These are phyloP conservation scores for Triplophysa bombifrons DNA, from an alignment of 2,797 vertebrate species.

Conservation along the genomic window DNA sequence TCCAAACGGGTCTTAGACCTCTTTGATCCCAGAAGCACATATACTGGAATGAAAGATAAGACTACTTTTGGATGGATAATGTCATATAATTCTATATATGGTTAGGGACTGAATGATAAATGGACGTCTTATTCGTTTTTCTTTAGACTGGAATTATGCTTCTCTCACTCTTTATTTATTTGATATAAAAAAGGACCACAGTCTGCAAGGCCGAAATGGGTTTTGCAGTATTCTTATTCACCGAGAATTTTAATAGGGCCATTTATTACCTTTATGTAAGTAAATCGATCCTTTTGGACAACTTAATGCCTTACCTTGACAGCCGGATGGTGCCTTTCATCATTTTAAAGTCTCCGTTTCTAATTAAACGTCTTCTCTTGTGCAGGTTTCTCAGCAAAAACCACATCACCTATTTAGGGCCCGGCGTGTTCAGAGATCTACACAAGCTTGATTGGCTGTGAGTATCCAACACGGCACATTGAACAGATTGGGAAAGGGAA, in stretches of 20 bases:
- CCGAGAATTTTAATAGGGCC: neutral
- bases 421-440: conserved; percentile 79
- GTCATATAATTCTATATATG: neutral
- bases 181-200: neutral
- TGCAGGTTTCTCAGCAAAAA: conserved; percentile 82
- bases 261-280: conserved; percentile 14
- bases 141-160: neutral
- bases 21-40: neutral
- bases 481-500: conserved; percentile 1
- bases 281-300: neutral
- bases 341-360: neutral
- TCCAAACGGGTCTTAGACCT: neutral
- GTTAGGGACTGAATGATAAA: conserved; percentile 3
- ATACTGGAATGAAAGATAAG: neutral
- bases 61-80: neutral
- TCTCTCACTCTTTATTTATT: neutral
- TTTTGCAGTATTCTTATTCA: neutral
- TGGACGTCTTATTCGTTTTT: neutral
- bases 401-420: conserved; percentile 72
- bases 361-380: conserved; percentile 11
- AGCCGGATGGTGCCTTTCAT: neutral
- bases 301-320: neutral
- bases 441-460: conserved; percentile 79
- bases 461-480: conserved; percentile 62
- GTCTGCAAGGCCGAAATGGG: neutral